phyloP scores from a whole-genome alignment of 2,797 vertebrate species.

The Acanthornis magna region DNA sequence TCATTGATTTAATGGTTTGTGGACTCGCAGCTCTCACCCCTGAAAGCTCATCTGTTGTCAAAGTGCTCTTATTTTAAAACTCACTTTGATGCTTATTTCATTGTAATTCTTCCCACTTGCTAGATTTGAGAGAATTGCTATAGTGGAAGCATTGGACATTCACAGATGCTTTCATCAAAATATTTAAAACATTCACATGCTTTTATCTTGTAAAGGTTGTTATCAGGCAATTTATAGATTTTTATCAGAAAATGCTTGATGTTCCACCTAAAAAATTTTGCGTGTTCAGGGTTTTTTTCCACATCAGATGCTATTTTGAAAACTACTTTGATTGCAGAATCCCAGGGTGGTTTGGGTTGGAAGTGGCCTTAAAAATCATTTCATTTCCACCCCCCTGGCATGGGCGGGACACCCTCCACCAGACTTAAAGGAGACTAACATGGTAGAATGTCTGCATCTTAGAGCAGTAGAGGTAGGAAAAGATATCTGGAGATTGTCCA shows the following conservation, averaged over 20 bases:
- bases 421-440: not conserved
- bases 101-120: not conserved
- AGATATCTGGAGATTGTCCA: not conserved
- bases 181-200: not conserved
- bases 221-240: not conserved
- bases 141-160: not conserved
- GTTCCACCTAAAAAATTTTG: not conserved
- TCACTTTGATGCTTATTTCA: not conserved
- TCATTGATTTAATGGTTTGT: not conserved
- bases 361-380: not conserved
- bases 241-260: not conserved
- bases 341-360: not conserved
- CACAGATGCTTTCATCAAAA: not conserved
- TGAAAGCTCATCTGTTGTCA: slow-evolving; percentile 17
- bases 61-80: not conserved
- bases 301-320: not conserved
- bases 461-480: not conserved
- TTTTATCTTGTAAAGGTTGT: not conserved
- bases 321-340: not conserved
- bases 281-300: accelerated
- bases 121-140: not conserved
- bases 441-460: not conserved
- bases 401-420: not conserved
- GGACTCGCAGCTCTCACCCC: not conserved
- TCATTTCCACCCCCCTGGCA: not conserved